phyloP scores from a whole-genome alignment of 1,140 invertebrate species.

The Laupala kohalensis region DNA sequence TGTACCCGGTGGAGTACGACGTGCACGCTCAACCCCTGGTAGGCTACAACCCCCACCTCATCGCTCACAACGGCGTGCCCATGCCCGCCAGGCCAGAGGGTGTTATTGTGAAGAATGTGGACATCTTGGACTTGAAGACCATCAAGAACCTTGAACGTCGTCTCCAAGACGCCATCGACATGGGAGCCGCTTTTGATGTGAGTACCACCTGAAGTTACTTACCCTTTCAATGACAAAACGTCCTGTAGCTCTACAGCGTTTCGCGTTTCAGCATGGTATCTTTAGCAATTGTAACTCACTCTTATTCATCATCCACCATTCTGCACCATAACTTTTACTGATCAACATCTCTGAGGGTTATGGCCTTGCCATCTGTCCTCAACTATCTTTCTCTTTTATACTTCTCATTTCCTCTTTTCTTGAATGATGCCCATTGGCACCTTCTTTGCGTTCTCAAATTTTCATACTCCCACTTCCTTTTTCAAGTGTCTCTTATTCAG shows the following conservation, averaged over 20 bases:
- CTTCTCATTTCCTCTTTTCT: too few species aligned
- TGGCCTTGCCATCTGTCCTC: too few species aligned
- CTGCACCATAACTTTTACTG: too few species aligned
- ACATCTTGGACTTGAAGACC: constrained; percentile 32
- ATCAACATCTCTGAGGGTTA: too few species aligned
- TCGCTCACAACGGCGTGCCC: constrained; percentile 47
- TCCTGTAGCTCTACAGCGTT: background rate
- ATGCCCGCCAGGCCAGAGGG: constrained; percentile 42
- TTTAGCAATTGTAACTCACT: too few species aligned
- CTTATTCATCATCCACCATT: too few species aligned
- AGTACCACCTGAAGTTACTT: constrained; percentile 23
- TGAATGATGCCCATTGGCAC: too few species aligned
- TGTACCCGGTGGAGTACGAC: constrained; percentile 35
- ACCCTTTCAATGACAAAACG: constrained; percentile 8
- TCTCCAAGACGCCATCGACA: constrained; percentile 45
- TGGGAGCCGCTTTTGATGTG: constrained; percentile 36
- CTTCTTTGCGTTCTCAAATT: too few species aligned
- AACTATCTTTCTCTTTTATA: too few species aligned
- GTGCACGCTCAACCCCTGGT: constrained; percentile 25
- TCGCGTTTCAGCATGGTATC: too few species aligned
- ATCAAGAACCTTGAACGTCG: constrained; percentile 42
- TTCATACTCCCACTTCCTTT: too few species aligned
- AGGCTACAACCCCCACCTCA: constrained; percentile 50
- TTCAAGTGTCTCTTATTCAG: too few species aligned
- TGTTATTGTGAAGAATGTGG: constrained; percentile 17